Base-by-base conservation (phyloP, 2,113 vertebrate species). In the Odocoileus hemionus region DNA sequence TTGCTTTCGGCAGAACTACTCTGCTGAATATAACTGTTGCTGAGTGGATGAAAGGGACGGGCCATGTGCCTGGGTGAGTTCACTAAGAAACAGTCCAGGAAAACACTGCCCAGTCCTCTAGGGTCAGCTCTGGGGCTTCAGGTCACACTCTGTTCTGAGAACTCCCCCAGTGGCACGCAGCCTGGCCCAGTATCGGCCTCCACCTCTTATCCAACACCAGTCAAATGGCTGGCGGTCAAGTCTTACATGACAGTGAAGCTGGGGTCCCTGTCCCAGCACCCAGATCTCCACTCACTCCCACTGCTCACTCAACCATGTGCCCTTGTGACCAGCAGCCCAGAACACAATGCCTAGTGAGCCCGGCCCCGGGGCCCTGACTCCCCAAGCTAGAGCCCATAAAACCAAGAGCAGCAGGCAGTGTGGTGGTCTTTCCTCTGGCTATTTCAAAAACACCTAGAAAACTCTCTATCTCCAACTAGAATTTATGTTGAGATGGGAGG, bases 11-110 rank as follows among this genome's bases (percentile, higher is more conserved):
- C 60, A 30, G 74, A 87, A 84, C 94, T 67, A n/a, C 58, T 90
- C 80, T 9, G 45, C 55, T 43, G 95, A 70, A 95, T 80, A 50
- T n/a, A 83, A 96, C 93, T 80, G 96, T 30, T 33, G 47, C 95
- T 78, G 61, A 94, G 80, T 86, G 33, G 45, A 57, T 76, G 87
- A 60, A 94, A 90, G 89, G 60, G 57, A 85, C 57, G 16, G 54
- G 39, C 70, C 47, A 0, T 2, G 64, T 30, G 78, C 82, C 76
- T 74, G 36, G 55, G 28, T 26, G 84, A 88, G 54, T 86, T 94
- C 74, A 39, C 85, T 94, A 90, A 93, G 90, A 30, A 79, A 23
- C 89, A 45, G 83, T 30, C 43, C 89, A 74, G 86, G 33, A 57
- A 28, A 93, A 79, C 15, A 30, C 45, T 11, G 57, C 60, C 76